A percentile compares a stretch with the other conserved stretches of the same genome.
Conservation (phyloP, 1,140 invertebrate genomes). For the Atta colombica region DNA sequence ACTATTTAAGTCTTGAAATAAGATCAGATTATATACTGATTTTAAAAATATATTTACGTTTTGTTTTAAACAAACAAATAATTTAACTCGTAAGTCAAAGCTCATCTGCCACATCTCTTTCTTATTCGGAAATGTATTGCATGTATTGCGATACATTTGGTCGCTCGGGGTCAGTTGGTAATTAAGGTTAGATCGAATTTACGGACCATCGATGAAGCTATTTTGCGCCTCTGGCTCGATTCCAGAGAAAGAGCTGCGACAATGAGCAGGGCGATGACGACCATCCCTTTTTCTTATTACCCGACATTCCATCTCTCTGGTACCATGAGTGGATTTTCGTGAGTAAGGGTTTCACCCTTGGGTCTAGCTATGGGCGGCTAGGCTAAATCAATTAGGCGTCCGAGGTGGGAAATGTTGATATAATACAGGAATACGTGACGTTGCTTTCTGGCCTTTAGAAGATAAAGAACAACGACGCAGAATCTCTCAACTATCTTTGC, state of each 20-base stretch:
- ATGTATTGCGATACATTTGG: constrained; percentile 23
- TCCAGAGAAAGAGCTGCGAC: constrained; percentile 35
- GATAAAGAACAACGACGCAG: constrained; percentile 21
- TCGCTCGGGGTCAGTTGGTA: neutral
- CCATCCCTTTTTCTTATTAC: constrained; percentile 37
- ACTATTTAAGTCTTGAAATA: too few species aligned
- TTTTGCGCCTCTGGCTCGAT: constrained; percentile 23
- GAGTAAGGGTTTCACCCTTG: constrained; percentile 24
- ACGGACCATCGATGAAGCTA: constrained; percentile 5
- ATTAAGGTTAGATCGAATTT: constrained; percentile 51
- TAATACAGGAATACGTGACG: constrained; percentile 78
- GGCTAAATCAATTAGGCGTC: constrained; percentile 81
- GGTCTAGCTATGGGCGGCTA: constrained; percentile 65
- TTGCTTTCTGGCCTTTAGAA: constrained; percentile 47
- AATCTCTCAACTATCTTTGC: constrained; percentile 1
- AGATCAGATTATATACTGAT: too few species aligned
- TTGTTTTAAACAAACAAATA: neutral
- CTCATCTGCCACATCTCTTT: neutral
- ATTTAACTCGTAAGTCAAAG: neutral
- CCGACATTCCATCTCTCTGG: neutral
- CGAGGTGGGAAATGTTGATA: constrained; percentile 74
- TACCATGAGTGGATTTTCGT: constrained; percentile 52
- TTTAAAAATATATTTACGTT: too few species aligned
- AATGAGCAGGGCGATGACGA: constrained; percentile 4
- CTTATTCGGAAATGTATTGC: neutral